phyloP scores from a whole-genome alignment of 1,140 invertebrate genomes.

The Dreissena polymorpha region DNA sequence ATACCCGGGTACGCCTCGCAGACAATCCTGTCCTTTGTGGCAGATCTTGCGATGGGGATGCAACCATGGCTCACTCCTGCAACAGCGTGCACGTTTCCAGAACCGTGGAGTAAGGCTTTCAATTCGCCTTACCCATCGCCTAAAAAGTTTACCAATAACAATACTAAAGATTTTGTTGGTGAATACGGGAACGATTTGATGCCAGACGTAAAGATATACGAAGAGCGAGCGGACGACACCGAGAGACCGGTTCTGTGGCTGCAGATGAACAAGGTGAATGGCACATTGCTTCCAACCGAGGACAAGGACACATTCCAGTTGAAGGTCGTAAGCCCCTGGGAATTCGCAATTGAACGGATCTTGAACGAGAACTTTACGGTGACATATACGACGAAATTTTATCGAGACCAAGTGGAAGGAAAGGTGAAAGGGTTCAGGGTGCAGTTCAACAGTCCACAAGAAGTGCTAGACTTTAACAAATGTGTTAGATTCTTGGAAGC shows the following conservation, averaged over 20 bases:
- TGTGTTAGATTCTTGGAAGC: not conserved
- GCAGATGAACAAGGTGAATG: constrained; percentile 33
- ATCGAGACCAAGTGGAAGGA: not conserved
- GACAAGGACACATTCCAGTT: constrained; percentile 22
- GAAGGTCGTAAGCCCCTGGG: constrained; percentile 42
- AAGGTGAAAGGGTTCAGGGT: constrained; percentile 13
- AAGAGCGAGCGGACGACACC: not conserved
- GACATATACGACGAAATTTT: constrained; percentile 18
- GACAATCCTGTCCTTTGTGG: constrained; percentile 36
- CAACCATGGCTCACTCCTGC: constrained; percentile 20
- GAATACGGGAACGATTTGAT: constrained; percentile 36
- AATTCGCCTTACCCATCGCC: too few species aligned
- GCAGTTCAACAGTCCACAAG: not conserved
- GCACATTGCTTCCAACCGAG: constrained; percentile 23
- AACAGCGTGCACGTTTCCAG: constrained; percentile 32
- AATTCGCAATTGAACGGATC: constrained; percentile 33
- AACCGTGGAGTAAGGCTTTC: not conserved
- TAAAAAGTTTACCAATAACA: constrained; percentile 16
- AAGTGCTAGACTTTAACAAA: constrained; percentile 19
- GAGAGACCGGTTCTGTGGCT: not conserved
- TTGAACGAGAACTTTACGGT: not conserved
- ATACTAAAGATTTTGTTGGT: constrained; percentile 28
- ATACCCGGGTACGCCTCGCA: not conserved
- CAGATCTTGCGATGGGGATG: constrained; percentile 26
- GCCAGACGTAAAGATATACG: constrained; percentile 16